Evolutionary conservation across 2,113 vertebrate genomes (phyloP), one percentile per base, ranked within the genome.

Genomic region (Rhineura floridana): DNA sequence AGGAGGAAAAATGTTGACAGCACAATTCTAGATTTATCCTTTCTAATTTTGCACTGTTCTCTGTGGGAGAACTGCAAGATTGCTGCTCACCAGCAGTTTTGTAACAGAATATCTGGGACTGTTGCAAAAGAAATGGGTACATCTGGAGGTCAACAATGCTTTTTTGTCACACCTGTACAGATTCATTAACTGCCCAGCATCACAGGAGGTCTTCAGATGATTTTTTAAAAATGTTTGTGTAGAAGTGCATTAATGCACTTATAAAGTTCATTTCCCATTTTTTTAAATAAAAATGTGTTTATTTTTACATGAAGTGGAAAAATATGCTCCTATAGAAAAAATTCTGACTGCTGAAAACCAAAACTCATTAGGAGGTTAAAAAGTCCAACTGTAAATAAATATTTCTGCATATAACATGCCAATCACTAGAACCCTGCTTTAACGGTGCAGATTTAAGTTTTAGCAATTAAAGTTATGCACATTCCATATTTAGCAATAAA

Each of bases 381-480:
- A 88, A 46, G 48, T 93, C 84, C 59, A 94, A 91, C 93, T 76
- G 93, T 0, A 17, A 86, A 82, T 76, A 86, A 81, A 82, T 91
- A 87, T 91, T 86, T 50, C 42, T 90, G 25, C 78, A 89, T 83
- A 6, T 28, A 79, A 87, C 5, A 62, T 81, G 21, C 69, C 87
- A 84, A 90, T 86, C 50, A n/a, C 5, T 9, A 69, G 76, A 75
- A 4, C 21, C 63, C 42, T 46, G 19, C 52, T 87, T 65, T 79
- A 89, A 90, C 87, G 82, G 84, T 89, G 87, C 39, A 86, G 52
- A 59, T 72, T 89, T 94, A 84, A 88, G 17, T 78, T 89, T 91
- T 94, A 95, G 95, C 85, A 91, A 85, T 87, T 81, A 88, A 93
- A 94, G 90, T 88, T 93, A 94, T 93, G 85, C 92, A 93, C 89